Conservation (phyloP, 2,113 vertebrate species). For the Gallinago jamesoni region DNA sequence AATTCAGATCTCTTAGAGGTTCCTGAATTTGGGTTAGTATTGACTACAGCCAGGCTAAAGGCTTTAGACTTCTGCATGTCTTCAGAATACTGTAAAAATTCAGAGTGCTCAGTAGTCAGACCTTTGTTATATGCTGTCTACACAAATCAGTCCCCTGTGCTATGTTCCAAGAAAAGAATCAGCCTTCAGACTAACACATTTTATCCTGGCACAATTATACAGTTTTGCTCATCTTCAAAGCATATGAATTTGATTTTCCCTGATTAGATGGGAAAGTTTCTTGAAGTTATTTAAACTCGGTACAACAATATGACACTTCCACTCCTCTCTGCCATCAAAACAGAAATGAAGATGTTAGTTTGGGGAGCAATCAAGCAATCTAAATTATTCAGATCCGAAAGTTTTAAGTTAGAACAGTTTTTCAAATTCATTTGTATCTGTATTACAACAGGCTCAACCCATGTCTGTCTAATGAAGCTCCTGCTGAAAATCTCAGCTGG, state of each 20-base stretch:
- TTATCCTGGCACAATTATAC: not conserved
- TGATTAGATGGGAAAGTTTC: slow-evolving; percentile 39
- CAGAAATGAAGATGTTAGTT: slow-evolving; percentile 67
- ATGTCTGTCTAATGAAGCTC: slow-evolving; percentile 75
- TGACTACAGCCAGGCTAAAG: not conserved
- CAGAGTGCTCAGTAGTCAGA: not conserved
- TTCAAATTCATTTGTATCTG: slow-evolving; percentile 70
- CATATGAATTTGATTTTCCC: slow-evolving; percentile 58
- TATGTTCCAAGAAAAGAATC: not conserved
- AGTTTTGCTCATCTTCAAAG: slow-evolving; percentile 39
- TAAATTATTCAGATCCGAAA: slow-evolving; percentile 72
- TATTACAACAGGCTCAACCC: slow-evolving; percentile 56
- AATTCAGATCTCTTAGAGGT: not conserved
- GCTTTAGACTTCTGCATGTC: not conserved
- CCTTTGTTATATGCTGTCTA: not conserved
- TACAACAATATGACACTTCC: slow-evolving; percentile 26
- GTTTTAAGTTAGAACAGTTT: slow-evolving; percentile 66
- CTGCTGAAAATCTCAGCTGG: slow-evolving; percentile 78
- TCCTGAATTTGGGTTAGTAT: not conserved
- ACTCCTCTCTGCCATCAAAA: slow-evolving; percentile 44
- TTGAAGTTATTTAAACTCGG: slow-evolving; percentile 38
- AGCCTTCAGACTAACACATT: not conserved
- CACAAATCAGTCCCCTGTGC: not conserved
- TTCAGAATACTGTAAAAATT: not conserved
- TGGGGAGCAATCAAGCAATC: slow-evolving; percentile 51